Percentiles rank a stretch among this genome's conserved stretches.
phyloP scores from a whole-genome alignment of 2,797 vertebrate genomes.

The Micropoecilia bifurca region DNA sequence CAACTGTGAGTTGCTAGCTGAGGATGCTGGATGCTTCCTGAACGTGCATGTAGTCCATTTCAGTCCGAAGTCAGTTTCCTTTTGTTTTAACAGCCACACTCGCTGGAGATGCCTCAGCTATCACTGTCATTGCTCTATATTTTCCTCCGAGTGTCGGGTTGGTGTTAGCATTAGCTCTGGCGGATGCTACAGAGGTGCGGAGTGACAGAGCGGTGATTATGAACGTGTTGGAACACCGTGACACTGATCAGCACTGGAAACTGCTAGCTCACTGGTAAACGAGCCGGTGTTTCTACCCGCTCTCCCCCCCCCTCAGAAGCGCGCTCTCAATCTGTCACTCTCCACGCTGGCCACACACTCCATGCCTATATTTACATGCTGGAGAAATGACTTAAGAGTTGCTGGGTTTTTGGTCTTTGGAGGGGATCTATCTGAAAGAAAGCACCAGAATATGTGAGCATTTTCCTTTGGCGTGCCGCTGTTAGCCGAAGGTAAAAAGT shows the following conservation, averaged over 20 bases:
- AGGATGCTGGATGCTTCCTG: no score
- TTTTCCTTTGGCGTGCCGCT: not conserved
- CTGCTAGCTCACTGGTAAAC: not conserved
- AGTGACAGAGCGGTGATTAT: slow-evolving; percentile 18
- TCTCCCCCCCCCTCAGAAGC: slow-evolving; percentile 2
- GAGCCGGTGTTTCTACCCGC: not conserved
- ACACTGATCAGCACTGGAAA: slow-evolving; percentile 7
- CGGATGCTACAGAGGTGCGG: not conserved
- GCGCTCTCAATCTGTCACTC: slow-evolving; percentile 19
- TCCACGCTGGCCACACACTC: slow-evolving; percentile 1
- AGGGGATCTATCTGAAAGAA: slow-evolving; percentile 7
- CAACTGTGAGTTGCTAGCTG: not conserved
- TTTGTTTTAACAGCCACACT: not conserved
- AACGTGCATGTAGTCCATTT: not conserved
- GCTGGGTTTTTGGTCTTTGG: slow-evolving; percentile 13
- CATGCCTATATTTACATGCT: slow-evolving; percentile 10
- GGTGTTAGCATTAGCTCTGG: slow-evolving; percentile 9
- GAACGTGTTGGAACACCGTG: not conserved
- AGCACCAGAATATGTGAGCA: not conserved
- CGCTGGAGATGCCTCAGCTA: not conserved
- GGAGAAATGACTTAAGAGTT: slow-evolving; percentile 6
- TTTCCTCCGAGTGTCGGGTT: not conserved
- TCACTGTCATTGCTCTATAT: slow-evolving; percentile 5
- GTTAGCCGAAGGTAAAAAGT: slow-evolving; percentile 2
- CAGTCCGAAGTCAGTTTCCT: no score